A percentile compares a stretch with the other conserved stretches of the same genome.
Conservation (phyloP, 2,888 invertebrate genomes). For the Beris morrisii region DNA sequence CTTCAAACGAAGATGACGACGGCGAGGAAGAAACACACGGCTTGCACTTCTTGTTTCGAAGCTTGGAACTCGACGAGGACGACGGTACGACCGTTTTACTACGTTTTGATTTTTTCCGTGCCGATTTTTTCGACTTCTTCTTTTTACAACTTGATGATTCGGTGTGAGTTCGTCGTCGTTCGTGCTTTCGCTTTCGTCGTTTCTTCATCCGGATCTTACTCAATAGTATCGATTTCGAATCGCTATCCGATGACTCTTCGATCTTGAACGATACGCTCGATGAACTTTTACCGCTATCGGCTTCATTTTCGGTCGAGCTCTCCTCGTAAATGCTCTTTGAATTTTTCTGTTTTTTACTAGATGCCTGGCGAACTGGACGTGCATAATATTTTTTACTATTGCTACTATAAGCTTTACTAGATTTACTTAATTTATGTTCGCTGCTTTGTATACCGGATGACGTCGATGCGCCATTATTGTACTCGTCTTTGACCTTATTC, state of each 20-base stretch:
- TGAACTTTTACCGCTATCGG: conserved; percentile 24
- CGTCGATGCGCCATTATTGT: conserved; percentile 38
- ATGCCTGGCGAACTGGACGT: conserved; percentile 28
- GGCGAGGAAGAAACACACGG: too few relatives aligned
- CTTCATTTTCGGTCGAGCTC: conserved; percentile 17
- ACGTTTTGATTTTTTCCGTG: conserved; percentile 19
- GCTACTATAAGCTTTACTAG: conserved; percentile 3
- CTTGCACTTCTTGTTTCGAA: too few relatives aligned
- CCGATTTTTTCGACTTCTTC: conserved; percentile 27
- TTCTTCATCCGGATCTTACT: neutral
- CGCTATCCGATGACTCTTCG: conserved; percentile 6
- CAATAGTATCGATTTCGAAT: neutral
- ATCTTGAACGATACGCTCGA: neutral
- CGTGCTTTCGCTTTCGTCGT: conserved; percentile 18
- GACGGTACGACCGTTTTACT: neutral
- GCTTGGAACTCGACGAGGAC: conserved; percentile 1
- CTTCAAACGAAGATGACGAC: too few relatives aligned
- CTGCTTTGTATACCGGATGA: conserved; percentile 32
- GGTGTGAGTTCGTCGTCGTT: conserved; percentile 2
- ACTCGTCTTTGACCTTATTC: conserved; percentile 21
- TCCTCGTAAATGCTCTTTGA: conserved; percentile 36
- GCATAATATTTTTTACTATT: conserved; percentile 36
- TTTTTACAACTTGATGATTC: conserved; percentile 10
- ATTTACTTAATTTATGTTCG: neutral
- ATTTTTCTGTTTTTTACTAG: conserved; percentile 16